Conservation (phyloP, 2,888 invertebrate genomes). For the Sturmia bella region DNA sequence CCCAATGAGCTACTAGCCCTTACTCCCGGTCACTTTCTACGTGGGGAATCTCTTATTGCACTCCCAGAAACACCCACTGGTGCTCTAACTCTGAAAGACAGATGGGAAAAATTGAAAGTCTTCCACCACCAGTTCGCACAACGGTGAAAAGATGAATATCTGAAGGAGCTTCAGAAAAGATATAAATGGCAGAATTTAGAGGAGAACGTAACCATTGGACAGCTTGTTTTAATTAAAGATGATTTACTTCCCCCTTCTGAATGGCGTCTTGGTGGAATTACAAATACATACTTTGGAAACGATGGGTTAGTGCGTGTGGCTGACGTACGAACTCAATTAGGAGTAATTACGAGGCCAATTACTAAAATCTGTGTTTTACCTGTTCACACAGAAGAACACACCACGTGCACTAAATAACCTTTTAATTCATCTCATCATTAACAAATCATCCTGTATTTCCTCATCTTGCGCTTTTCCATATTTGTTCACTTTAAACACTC, state of each 20-base stretch:
- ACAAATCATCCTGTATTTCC: neutral
- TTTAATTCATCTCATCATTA: neutral
- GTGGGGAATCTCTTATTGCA: no score
- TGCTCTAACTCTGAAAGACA: slow-evolving; percentile 7
- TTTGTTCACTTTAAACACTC: neutral
- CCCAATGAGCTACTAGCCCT: neutral
- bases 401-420: neutral
- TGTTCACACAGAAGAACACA: neutral
- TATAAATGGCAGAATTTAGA: slow-evolving; percentile 20
- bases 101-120: slow-evolving; percentile 44
- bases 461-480: neutral
- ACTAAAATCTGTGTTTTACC: slow-evolving; percentile 20
- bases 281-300: neutral
- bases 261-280: slow-evolving; percentile 24
- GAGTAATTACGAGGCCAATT: neutral
- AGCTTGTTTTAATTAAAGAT: slow-evolving; percentile 20
- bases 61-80: no score
- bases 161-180: no score
- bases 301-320: slow-evolving; percentile 27
- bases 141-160: slow-evolving; percentile 45
- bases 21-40: neutral
- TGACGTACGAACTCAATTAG: neutral
- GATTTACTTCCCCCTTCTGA: slow-evolving; percentile 15
- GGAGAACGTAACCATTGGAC: slow-evolving; percentile 3
- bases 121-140: slow-evolving; percentile 38